phyloP scores from a whole-genome alignment of 2,113 vertebrate species.

The Natator depressus region DNA sequence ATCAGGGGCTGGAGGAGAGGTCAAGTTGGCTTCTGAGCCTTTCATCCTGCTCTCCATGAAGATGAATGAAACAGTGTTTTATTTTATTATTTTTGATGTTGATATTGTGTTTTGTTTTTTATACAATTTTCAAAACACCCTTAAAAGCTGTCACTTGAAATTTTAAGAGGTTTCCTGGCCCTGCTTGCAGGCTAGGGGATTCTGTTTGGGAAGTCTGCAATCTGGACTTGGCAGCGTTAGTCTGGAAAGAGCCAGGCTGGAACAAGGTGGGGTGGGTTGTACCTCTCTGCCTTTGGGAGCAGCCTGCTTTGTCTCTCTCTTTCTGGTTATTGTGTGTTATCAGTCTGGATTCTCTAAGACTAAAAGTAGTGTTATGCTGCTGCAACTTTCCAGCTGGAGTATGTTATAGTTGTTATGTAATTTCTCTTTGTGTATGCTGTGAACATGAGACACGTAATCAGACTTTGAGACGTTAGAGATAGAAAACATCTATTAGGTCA shows the following conservation, averaged over 20 bases:
- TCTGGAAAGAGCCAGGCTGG: not conserved
- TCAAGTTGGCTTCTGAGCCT: not conserved
- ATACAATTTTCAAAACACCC: no score
- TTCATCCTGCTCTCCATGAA: rapidly evolving
- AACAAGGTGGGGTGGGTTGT: not conserved
- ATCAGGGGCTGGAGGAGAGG: not conserved
- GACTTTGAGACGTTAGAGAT: not conserved
- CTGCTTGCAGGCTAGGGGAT: no score
- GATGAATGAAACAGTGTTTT: not conserved
- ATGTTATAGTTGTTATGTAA: not conserved
- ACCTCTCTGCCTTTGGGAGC: not conserved
- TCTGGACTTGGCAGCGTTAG: not conserved
- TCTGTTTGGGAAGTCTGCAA: not conserved
- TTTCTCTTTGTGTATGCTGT: not conserved
- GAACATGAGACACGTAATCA: not conserved
- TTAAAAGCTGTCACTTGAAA: not conserved
- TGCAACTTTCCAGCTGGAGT: not conserved
- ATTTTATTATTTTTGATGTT: not conserved
- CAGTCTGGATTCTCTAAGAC: not conserved
- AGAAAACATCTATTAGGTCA: not conserved
- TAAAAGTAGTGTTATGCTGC: not conserved
- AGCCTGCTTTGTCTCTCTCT: not conserved
- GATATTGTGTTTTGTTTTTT: rapidly evolving
- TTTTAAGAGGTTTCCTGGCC: not conserved
- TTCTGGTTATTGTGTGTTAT: not conserved